Evolutionary conservation across 2,797 vertebrate genomes (phyloP), one percentile per base, ranked within the genome.

Genomic region (Molossus alvarezi): DNA sequence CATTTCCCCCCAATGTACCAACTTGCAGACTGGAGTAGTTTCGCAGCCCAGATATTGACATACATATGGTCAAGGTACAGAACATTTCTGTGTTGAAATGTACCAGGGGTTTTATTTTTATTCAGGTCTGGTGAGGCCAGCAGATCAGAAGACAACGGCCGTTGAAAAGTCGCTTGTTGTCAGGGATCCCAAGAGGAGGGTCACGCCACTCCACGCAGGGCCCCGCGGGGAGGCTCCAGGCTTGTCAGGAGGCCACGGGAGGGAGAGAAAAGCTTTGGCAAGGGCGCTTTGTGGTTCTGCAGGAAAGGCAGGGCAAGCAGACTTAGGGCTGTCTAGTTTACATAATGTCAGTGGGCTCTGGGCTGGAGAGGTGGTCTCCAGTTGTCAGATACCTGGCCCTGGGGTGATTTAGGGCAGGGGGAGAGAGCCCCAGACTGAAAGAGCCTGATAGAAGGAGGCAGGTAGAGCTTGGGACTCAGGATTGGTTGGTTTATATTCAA

Each of bases 201-300:
- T 15, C 18, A 3, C 0, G 5, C 51, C 18, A 0, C 6, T 0
- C 76, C 57, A 6, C 1, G 7, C 14, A n/a, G 77, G 62, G 48
- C 60, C 51, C 12, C 4, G 0, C 0, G 1, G 87, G 55, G 58
- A 69, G 14, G n/a, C 15, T 2, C 21, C 14, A 1, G n/a, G 0
- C 2, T 1, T 0, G 29, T 29, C 48, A 73, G 27, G 84, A 75
- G 72, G 41, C 23, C 0, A 41, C 62, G 53, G 57, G 48, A 60
- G 8, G 0, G 1, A 55, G n/a, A 48, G 17, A 13, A 9, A 29
- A 48, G 64, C 6, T 0, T 10, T 33, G 27, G 25, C 55, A 0
- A 3, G 71, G 41, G 67, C 9, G 57, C 17, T 0, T 1, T 58
- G 57, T 41, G 53, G 69, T 15, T 58, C 90, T n/a, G 18, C 17